A percentile compares a stretch with the other conserved stretches of the same genome.
These are phyloP conservation scores for Cyaniris semiargus DNA, from an alignment of 2,888 invertebrate genomes.

Conservation along the genomic window DNA sequence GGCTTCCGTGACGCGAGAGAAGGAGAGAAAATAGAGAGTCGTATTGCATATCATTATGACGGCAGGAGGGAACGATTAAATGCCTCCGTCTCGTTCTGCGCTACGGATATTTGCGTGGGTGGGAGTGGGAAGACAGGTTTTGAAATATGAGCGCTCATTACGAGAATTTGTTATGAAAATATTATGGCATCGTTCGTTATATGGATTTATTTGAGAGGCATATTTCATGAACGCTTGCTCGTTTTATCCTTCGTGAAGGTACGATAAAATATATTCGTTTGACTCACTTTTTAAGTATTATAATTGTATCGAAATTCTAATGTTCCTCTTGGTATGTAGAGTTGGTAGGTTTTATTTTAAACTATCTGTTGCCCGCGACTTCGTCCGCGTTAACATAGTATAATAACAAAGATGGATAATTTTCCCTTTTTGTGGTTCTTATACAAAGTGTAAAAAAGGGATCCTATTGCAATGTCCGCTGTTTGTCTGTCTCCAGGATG, in stretches of 20 bases:
- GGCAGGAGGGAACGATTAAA: slow-evolving; percentile 46
- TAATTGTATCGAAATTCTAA: background rate
- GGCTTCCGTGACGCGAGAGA: slow-evolving; percentile 42
- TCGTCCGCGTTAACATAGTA: too few species aligned
- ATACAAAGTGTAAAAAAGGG: too few species aligned
- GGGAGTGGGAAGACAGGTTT: slow-evolving; percentile 45
- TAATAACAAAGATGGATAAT: too few species aligned
- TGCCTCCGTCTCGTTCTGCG: slow-evolving; percentile 51
- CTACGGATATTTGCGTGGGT: slow-evolving; percentile 35
- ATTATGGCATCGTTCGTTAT: slow-evolving; percentile 42
- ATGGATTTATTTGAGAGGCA: slow-evolving; percentile 40
- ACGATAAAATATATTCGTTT: slow-evolving; percentile 29
- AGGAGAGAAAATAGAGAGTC: slow-evolving; percentile 54
- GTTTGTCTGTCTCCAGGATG: too few species aligned
- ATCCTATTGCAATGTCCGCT: too few species aligned
- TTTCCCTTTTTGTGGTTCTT: too few species aligned
- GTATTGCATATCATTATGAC: slow-evolving; percentile 66
- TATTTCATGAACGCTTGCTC: slow-evolving; percentile 37
- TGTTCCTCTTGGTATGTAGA: background rate
- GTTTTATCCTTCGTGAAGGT: slow-evolving; percentile 32
- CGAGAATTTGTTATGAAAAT: slow-evolving; percentile 53
- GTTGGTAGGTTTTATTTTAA: background rate
- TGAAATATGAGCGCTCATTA: slow-evolving; percentile 53
- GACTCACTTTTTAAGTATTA: background rate
- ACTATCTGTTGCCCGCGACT: too few species aligned